A percentile compares a stretch with the other conserved stretches of the same genome.
These are phyloP conservation scores for Tinea semifulvella DNA, from an alignment of 2,888 invertebrate species.

Conservation along the genomic window DNA sequence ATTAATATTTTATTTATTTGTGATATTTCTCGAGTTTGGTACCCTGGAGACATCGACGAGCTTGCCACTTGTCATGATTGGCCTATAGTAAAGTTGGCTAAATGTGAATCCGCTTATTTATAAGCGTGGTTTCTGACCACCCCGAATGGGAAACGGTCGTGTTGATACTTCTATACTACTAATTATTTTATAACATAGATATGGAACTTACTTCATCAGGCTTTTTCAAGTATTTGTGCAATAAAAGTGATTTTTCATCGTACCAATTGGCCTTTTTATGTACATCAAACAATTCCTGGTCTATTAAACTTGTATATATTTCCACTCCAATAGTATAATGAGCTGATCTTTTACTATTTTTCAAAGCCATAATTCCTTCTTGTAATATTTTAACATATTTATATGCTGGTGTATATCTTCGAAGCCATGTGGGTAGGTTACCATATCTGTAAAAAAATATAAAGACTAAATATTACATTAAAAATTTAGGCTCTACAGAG, in stretches of 20 bases:
- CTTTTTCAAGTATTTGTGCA: conserved; percentile 43
- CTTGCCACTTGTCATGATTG: too few species aligned
- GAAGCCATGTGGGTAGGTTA: conserved; percentile 58
- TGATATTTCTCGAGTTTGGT: too few species aligned
- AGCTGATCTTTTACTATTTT: conserved; percentile 30
- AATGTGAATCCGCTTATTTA: too few species aligned
- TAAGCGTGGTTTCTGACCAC: too few species aligned
- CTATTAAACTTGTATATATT: conserved; percentile 57
- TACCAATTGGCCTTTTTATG: conserved; percentile 63
- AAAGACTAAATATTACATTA: neutral
- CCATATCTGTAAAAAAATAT: conserved; percentile 32
- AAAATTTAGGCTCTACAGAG: too few species aligned
- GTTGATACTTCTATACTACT: too few species aligned
- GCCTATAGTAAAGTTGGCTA: too few species aligned
- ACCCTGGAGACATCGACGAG: too few species aligned
- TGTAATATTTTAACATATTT: conserved; percentile 46
- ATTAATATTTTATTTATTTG: too few species aligned
- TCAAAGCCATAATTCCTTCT: conserved; percentile 42
- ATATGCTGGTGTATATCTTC: conserved; percentile 65
- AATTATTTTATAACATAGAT: too few species aligned
- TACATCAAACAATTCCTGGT: conserved; percentile 50
- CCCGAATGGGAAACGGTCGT: too few species aligned
- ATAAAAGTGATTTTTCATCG: conserved; percentile 69
- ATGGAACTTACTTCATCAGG: conserved; percentile 35
- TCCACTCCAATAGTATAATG: conserved; percentile 49